Base-by-base conservation (phyloP, 2,113 vertebrate genomes). In the Neogobius melanostomus region DNA sequence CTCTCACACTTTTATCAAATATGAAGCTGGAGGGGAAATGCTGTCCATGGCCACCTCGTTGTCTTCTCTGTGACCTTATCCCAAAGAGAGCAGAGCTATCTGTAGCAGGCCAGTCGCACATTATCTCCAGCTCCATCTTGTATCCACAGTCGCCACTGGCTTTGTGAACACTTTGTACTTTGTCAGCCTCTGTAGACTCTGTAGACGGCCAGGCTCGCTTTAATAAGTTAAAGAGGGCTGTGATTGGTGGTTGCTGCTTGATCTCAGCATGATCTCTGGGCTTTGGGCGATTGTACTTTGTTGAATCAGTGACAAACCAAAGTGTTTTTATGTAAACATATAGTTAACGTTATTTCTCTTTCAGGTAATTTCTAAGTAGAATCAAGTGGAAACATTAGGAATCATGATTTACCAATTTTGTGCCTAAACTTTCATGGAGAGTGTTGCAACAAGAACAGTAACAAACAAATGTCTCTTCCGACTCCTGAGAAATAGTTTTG, bases 61-160 rank as follows among this genome's bases (percentile, higher is more conserved):
- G 67, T 76, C 73, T 80, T 72, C 51, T 46, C 15, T 70, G 49
- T 70, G 66, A 65, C 28, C n/a, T 12, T 16, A 36, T 42, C 42
- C 12, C 63, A 63, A 46, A 72, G 68, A 75, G 71, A 84, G 81
- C 77, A 72, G 72, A 68, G 69, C 84, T 82, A 87, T 87, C 85
- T 87, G 85, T 86, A 86, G 83, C 77, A 69, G 79, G 68, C 79
- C 82, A 77, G 79, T 83, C 83, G 64, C 73, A 42, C 80, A 80
- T 90, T 21, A 87, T 90, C 90, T 85, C 71, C 57, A 72, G 80
- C 73, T 85, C 84, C 69, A 90, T 90, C 89, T 85, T 85, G 77
- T 88, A 85, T 90, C 88, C 80, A 82, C 89, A 84, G 75, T 87
- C 63, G 77, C 85, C 71, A 64, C 75, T 77, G 80, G 81, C 76